Conservation (phyloP, 2,888 invertebrate species). For the Lymantria monacha region DNA sequence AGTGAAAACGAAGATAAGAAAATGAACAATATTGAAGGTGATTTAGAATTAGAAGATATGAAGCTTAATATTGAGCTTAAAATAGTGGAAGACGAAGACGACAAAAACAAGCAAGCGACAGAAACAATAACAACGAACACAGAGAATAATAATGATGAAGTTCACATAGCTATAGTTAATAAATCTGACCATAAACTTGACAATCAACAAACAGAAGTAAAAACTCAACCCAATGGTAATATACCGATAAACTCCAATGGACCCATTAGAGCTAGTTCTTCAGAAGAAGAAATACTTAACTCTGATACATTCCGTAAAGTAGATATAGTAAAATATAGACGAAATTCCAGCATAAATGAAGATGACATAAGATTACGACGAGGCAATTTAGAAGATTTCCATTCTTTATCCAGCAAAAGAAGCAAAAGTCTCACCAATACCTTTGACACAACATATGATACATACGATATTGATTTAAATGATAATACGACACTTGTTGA, state of each 20-base stretch:
- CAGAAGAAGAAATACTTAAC: constrained; percentile 56
- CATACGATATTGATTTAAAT: constrained; percentile 70
- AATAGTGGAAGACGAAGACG: constrained; percentile 75
- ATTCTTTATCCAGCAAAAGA: constrained; percentile 61
- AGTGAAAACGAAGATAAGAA: constrained; percentile 46
- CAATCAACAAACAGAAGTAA: constrained; percentile 15
- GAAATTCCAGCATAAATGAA: constrained; percentile 74
- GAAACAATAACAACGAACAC: constrained; percentile 14
- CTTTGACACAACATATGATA: constrained; percentile 52
- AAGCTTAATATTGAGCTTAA: constrained; percentile 70
- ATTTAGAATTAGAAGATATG: constrained; percentile 60
- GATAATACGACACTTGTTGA: constrained; percentile 50
- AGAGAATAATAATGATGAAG: constrained; percentile 14
- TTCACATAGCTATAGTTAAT: constrained; percentile 11
- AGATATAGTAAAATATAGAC: constrained; percentile 66
- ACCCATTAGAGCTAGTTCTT: constrained; percentile 39
- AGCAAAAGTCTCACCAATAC: constrained; percentile 71
- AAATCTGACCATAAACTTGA: constrained; percentile 12
- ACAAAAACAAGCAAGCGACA: constrained; percentile 21
- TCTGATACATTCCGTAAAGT: constrained; percentile 64
- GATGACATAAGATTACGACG: constrained; percentile 68
- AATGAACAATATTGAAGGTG: constrained; percentile 40
- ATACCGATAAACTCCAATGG: constrained; percentile 26
- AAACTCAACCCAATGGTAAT: constrained; percentile 20
- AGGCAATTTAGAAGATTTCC: constrained; percentile 72